A percentile compares a stretch with the other conserved stretches of the same genome.
Evolutionary conservation across 2,797 vertebrate genomes (phyloP).

Genomic region (Myotis pilosus): DNA sequence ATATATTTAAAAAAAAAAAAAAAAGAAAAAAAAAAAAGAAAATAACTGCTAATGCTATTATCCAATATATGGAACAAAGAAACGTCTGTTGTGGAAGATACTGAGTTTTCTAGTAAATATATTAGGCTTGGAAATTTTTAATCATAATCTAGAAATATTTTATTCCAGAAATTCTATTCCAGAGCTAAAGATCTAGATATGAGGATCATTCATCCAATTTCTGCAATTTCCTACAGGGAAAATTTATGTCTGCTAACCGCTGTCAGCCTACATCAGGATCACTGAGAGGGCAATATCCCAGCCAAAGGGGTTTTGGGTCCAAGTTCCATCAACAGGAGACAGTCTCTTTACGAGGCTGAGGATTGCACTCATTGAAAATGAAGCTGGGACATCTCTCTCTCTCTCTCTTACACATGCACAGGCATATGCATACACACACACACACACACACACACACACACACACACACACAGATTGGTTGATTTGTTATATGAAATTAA

Average conservation of each 20-base stretch:
- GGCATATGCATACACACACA: accelerated
- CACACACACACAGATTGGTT: background rate
- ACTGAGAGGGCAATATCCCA: conserved; percentile 53
- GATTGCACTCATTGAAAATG: background rate
- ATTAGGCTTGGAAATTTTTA: conserved; percentile 2
- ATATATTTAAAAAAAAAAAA: no score
- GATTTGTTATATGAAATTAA: background rate
- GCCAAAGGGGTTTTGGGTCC: conserved; percentile 65
- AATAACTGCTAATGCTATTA: background rate
- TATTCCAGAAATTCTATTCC: background rate
- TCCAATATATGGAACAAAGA: conserved; percentile 5
- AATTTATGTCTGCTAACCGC: conserved; percentile 80
- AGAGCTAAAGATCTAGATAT: background rate
- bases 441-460: background rate
- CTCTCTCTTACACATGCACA: no score
- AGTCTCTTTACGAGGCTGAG: background rate
- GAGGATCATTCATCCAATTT: background rate
- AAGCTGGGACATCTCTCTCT: background rate
- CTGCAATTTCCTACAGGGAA: conserved; percentile 76
- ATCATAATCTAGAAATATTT: background rate
- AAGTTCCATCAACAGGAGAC: background rate
- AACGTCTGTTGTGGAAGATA: background rate
- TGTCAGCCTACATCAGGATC: conserved; percentile 81
- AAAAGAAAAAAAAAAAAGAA: no score
- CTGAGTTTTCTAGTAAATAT: background rate